A percentile compares a stretch with the other conserved stretches of the same genome.
phyloP scores from a whole-genome alignment of 2,888 invertebrate genomes.

The Protodeltote pygarga region DNA sequence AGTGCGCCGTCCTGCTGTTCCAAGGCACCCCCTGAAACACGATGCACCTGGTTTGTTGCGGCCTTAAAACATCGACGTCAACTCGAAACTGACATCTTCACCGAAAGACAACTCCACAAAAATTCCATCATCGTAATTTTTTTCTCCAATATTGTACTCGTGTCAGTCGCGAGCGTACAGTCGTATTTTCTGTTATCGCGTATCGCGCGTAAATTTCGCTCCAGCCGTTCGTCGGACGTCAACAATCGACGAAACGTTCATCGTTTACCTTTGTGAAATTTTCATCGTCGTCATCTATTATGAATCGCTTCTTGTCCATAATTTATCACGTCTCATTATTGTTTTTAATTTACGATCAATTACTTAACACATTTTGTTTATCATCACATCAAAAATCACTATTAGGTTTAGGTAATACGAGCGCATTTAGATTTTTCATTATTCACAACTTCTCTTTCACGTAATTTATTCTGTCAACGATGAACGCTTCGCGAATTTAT shows the following conservation, averaged over 20 bases:
- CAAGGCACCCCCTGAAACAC: slow-evolving; percentile 89
- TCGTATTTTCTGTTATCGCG: slow-evolving; percentile 71
- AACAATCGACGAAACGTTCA: slow-evolving; percentile 77
- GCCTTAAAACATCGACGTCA: slow-evolving; percentile 53
- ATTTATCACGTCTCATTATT: slow-evolving; percentile 13
- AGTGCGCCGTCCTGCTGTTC: slow-evolving; percentile 90
- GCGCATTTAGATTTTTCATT: slow-evolving; percentile 10
- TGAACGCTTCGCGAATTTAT: slow-evolving; percentile 66
- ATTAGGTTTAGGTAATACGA: too few relatives aligned
- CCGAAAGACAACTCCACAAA: slow-evolving; percentile 21
- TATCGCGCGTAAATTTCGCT: slow-evolving; percentile 71
- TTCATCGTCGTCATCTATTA: slow-evolving; percentile 44
- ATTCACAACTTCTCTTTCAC: slow-evolving; percentile 33
- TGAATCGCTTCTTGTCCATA: slow-evolving; percentile 33
- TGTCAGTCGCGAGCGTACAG: slow-evolving; percentile 58
- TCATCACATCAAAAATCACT: slow-evolving; percentile 17
- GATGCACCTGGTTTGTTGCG: slow-evolving; percentile 71
- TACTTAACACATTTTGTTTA: slow-evolving; percentile 12
- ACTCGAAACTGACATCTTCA: slow-evolving; percentile 49
- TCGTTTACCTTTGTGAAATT: slow-evolving; percentile 56
- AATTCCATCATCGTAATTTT: slow-evolving; percentile 37
- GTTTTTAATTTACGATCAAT: slow-evolving; percentile 2
- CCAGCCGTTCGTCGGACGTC: slow-evolving; percentile 66
- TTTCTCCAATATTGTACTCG: slow-evolving; percentile 59
- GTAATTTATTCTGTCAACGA: slow-evolving; percentile 44